phyloP scores from a whole-genome alignment of 2,797 vertebrate genomes.

The Bufotes viridis region DNA sequence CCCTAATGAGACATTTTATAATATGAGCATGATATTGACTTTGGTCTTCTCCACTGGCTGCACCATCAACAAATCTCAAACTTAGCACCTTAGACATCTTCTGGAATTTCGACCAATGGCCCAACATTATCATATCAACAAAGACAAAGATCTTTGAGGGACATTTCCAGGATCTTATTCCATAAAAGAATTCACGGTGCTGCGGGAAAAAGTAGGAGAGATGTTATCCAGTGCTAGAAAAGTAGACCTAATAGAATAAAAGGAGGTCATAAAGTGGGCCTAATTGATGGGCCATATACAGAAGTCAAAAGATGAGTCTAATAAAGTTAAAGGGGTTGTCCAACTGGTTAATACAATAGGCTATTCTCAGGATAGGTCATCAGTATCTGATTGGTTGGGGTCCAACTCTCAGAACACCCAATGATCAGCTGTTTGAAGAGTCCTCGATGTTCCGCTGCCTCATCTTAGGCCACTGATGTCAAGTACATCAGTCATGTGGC shows the following conservation, averaged over 20 bases:
- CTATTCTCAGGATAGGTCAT: no score
- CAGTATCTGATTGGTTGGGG: no score
- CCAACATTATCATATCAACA: not conserved
- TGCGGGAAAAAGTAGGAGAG: not conserved
- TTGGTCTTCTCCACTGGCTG: not conserved
- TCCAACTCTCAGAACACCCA: no score
- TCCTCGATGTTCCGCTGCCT: no score
- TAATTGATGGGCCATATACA: not conserved
- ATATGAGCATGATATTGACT: no score
- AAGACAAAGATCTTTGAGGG: not conserved
- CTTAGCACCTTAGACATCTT: not conserved
- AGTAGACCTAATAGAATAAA: not conserved
- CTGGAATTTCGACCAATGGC: not conserved
- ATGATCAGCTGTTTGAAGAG: no score
- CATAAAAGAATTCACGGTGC: not conserved
- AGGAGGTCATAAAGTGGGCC: not conserved
- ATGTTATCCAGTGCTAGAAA: not conserved
- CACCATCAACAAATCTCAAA: not conserved
- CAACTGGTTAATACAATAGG: no score
- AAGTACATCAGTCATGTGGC: no score
- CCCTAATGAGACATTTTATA: not conserved
- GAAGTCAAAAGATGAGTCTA: not conserved
- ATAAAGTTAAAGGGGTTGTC: no score
- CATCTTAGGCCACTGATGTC: no score
- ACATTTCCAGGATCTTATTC: not conserved